Evolutionary conservation across 2,888 invertebrate genomes (phyloP).

Genomic region (Epirrhoe alternata): DNA sequence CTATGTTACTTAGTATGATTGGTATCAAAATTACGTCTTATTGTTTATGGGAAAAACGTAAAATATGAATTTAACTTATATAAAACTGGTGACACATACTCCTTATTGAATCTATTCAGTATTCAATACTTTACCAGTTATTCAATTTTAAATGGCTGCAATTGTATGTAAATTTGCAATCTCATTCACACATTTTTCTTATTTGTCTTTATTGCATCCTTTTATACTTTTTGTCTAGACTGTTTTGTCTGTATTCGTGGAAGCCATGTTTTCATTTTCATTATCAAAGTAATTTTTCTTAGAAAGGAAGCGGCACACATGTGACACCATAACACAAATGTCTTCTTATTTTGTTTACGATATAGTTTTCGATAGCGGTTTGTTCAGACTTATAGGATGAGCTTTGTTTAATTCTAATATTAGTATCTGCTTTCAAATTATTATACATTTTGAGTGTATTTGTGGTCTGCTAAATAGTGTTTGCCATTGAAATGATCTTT

Average conservation of each 20-base stretch:
- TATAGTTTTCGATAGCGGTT: background rate
- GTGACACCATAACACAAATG: slow-evolving; percentile 11
- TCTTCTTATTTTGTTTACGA: background rate
- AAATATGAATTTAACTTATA: no score
- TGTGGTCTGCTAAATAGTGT: slow-evolving; percentile 16
- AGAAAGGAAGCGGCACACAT: slow-evolving; percentile 5
- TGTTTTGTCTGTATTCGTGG: slow-evolving; percentile 21
- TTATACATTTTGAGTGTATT: background rate
- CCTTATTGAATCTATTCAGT: slow-evolving; percentile 12
- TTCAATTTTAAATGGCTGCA: slow-evolving; percentile 21
- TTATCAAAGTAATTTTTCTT: slow-evolving; percentile 14
- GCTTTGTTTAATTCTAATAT: background rate
- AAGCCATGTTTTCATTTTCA: slow-evolving; percentile 18
- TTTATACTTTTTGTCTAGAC: slow-evolving; percentile 34
- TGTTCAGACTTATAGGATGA: background rate
- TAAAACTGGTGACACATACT: slow-evolving; percentile 5
- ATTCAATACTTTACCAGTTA: slow-evolving; percentile 16
- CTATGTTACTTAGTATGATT: no score
- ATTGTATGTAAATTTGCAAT: slow-evolving; percentile 44
- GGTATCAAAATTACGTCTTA: no score
- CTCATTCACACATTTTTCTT: slow-evolving; percentile 37
- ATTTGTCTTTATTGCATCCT: slow-evolving; percentile 34
- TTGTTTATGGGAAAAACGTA: background rate
- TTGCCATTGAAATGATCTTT: slow-evolving; percentile 44
- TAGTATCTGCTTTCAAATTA: background rate